Evolutionary conservation across 2,113 vertebrate genomes (phyloP).

Genomic region (Tursiops truncatus): DNA sequence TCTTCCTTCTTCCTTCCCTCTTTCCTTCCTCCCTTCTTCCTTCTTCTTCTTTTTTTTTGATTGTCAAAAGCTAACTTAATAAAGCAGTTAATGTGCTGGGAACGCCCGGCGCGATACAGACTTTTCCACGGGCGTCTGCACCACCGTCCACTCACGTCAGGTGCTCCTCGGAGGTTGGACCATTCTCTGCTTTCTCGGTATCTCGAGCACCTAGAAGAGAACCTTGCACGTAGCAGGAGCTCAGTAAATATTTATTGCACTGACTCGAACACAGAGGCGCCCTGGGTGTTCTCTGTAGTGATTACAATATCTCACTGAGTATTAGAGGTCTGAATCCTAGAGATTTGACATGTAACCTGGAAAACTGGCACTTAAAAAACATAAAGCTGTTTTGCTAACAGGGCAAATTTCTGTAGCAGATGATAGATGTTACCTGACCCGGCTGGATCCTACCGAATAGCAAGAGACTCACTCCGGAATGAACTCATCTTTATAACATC

Average conservation of each 20-base stretch:
- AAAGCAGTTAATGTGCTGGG: not conserved
- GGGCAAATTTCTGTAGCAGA: not conserved
- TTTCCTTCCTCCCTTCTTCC: not conserved
- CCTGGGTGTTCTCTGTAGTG: not conserved
- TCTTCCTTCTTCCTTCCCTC: not conserved
- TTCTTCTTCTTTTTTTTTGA: not conserved
- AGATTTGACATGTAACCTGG: not conserved
- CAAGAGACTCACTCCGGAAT: not conserved
- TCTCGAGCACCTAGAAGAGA: not conserved
- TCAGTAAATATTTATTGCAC: not conserved
- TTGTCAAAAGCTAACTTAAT: not conserved
- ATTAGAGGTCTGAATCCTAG: not conserved
- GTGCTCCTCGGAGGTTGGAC: not conserved
- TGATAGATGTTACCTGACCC: not conserved
- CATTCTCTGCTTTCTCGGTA: not conserved
- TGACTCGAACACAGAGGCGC: not conserved
- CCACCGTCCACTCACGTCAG: rapidly evolving
- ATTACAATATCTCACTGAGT: not conserved
- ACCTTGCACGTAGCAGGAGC: rapidly evolving
- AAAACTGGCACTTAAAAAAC: not conserved
- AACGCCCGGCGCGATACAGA: rapidly evolving
- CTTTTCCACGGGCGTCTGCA: not conserved
- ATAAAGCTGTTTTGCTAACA: not conserved
- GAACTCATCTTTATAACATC: not conserved
- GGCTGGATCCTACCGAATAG: not conserved